Evolutionary conservation across 2,113 vertebrate genomes (phyloP).

Genomic region (Phodopus roborovskii): DNA sequence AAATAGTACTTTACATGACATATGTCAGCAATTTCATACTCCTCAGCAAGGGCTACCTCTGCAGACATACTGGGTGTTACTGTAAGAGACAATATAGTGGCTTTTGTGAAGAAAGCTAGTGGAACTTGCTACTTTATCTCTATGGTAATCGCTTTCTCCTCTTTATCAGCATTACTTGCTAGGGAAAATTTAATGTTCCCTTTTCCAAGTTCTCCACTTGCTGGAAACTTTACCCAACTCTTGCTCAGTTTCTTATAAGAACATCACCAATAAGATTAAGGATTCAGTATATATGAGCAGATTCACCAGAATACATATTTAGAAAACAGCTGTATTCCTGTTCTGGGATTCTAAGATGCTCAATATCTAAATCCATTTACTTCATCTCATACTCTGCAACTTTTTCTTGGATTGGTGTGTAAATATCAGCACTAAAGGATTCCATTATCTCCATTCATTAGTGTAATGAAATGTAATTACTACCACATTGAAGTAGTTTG

Average conservation of each 20-base stretch:
- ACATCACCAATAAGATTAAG: background rate
- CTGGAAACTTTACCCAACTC: background rate
- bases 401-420: background rate
- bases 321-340: no score
- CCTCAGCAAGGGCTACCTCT: constrained; percentile 96
- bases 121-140: constrained; percentile 98
- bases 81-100: constrained; percentile 94
- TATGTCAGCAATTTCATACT: constrained; percentile 99
- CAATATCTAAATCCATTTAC: background rate
- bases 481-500: background rate
- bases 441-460: background rate
- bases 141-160: constrained; percentile 88
- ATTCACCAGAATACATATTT: background rate
- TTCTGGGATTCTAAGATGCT: background rate
- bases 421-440: background rate
- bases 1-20: constrained; percentile 97
- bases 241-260: background rate
- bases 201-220: background rate
- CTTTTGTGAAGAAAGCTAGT: constrained; percentile 97
- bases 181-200: background rate
- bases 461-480: background rate
- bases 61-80: constrained; percentile 98
- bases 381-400: background rate
- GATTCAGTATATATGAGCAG: no score
- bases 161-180: background rate